These are phyloP conservation scores for Glaucidium brasilianum DNA, from an alignment of 2,113 vertebrate species.

Conservation along the genomic window DNA sequence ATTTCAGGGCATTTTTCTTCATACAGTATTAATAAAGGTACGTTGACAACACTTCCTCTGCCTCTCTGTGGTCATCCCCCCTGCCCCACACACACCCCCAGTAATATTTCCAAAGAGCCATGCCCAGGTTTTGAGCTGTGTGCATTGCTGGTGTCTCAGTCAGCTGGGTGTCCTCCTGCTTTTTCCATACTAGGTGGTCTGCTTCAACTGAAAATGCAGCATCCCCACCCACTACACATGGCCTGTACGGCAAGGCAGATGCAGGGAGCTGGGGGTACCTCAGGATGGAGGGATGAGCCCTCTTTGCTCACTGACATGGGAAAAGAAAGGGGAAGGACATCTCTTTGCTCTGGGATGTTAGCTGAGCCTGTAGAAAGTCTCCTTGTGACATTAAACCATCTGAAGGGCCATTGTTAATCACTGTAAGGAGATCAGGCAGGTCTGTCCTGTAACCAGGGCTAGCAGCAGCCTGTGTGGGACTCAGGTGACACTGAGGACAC, in stretches of 20 bases:
- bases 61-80: background rate
- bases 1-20: conserved; percentile 18
- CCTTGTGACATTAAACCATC: background rate
- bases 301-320: background rate
- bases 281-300: background rate
- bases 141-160: background rate
- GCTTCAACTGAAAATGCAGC: background rate
- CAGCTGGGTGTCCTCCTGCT: background rate
- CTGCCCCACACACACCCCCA: background rate
- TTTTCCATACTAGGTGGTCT: background rate
- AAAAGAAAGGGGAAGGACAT: background rate
- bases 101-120: background rate
- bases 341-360: background rate
- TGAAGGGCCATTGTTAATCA: background rate
- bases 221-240: fast-evolving
- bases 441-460: background rate
- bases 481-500: background rate
- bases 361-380: background rate
- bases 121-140: background rate
- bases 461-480: background rate
- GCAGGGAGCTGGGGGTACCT: background rate
- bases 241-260: background rate
- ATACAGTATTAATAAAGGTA: background rate
- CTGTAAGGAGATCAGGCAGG: background rate
- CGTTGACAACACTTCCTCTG: background rate